phyloP scores from a whole-genome alignment of 2,797 vertebrate genomes.

The Phoebastria nigripes region DNA sequence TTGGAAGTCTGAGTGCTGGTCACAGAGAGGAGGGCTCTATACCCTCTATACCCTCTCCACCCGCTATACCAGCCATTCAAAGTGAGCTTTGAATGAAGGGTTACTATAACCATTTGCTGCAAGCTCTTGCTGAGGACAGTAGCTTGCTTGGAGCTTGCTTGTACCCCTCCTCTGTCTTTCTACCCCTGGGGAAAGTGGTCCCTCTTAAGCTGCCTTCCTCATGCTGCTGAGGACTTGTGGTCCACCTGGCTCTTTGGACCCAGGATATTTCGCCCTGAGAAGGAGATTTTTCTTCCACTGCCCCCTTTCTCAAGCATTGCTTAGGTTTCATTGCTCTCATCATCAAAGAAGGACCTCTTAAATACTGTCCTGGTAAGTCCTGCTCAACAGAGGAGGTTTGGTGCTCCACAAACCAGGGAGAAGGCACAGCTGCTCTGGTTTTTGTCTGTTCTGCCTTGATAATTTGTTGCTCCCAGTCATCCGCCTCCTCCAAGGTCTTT shows the following conservation, averaged over 20 bases:
- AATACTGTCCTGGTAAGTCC: background rate
- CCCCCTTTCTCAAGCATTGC: background rate
- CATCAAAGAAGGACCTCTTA: background rate
- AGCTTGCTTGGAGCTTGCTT: background rate
- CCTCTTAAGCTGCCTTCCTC: background rate
- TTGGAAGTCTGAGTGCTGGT: background rate
- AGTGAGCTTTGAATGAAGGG: background rate
- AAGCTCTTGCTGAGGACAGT: background rate
- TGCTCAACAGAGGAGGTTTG: background rate
- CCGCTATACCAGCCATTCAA: background rate
- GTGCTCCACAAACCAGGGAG: background rate
- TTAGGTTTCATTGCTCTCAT: background rate
- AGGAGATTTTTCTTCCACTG: background rate
- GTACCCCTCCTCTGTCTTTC: background rate
- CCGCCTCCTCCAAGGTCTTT: slow-evolving; percentile 24
- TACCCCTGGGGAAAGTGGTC: background rate
- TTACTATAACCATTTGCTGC: background rate
- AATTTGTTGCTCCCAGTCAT: slow-evolving; percentile 36
- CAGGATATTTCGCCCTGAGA: background rate
- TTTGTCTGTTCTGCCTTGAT: background rate
- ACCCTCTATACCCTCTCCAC: background rate
- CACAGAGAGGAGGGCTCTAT: background rate
- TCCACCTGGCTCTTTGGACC: background rate
- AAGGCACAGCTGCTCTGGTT: slow-evolving; percentile 1
- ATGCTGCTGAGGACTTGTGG: background rate